Conservation (phyloP, 1,140 invertebrate species). For the Grapholita molesta region DNA sequence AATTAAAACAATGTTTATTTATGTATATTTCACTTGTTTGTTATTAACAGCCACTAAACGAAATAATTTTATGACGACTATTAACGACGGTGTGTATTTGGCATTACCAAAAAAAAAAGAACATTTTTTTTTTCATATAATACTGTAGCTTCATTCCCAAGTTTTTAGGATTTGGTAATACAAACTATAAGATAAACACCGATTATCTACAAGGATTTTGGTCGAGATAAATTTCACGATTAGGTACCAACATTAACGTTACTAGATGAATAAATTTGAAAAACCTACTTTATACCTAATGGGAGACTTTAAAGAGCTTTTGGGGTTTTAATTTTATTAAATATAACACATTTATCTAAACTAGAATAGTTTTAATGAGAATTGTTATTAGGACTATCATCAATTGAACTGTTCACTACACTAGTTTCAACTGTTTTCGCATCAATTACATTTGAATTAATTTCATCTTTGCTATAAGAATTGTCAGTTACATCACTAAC, state of each 20-base stretch:
- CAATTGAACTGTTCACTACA: slow-evolving; percentile 44
- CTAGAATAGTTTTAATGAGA: slow-evolving; percentile 38
- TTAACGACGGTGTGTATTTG: too few species aligned
- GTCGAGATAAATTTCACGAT: neutral
- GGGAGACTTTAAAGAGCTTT: neutral
- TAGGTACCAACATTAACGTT: neutral
- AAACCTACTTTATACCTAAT: neutral
- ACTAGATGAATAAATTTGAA: neutral
- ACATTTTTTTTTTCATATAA: too few species aligned
- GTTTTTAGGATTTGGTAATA: neutral
- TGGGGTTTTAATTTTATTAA: neutral
- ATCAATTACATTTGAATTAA: slow-evolving; percentile 62
- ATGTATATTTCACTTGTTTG: too few species aligned
- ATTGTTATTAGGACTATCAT: slow-evolving; percentile 67
- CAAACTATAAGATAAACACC: neutral
- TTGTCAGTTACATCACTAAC: slow-evolving; percentile 33
- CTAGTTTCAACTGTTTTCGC: slow-evolving; percentile 39
- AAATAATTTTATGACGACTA: neutral
- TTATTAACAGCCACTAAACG: too few species aligned
- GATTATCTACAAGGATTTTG: neutral
- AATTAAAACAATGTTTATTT: too few species aligned
- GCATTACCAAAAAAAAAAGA: too few species aligned
- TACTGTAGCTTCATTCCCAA: too few species aligned
- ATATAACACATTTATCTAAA: slow-evolving; percentile 23
- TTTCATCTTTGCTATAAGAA: slow-evolving; percentile 51